These are phyloP conservation scores for Phaedon cochleariae DNA, from an alignment of 2,888 invertebrate species.

Conservation along the genomic window DNA sequence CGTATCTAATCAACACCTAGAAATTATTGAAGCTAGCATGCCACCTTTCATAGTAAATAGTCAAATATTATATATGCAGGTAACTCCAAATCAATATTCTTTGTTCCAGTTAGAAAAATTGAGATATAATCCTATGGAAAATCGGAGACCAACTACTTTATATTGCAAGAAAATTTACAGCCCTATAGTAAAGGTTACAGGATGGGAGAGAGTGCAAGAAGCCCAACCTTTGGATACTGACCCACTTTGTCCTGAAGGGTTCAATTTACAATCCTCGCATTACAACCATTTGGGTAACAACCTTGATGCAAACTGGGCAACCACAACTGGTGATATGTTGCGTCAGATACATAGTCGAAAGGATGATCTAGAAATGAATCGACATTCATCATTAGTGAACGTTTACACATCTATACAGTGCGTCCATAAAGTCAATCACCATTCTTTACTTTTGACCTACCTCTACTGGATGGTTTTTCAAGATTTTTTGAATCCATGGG, in stretches of 20 bases:
- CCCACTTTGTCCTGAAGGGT: constrained; percentile 38
- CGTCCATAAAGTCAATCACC: neutral
- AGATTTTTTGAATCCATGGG: too few species aligned
- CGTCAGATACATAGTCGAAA: constrained; percentile 18
- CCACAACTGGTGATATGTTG: constrained; percentile 36
- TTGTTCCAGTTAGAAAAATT: constrained; percentile 10
- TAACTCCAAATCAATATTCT: neutral
- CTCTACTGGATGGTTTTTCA: too few species aligned
- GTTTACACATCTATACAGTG: constrained; percentile 29
- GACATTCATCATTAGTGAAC: constrained; percentile 27
- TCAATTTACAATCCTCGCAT: constrained; percentile 39
- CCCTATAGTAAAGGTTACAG: constrained; percentile 34
- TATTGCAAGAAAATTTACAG: constrained; percentile 34
- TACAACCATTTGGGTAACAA: constrained; percentile 37
- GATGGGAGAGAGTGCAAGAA: constrained; percentile 38
- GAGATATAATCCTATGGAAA: constrained; percentile 7
- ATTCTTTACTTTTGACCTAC: neutral
- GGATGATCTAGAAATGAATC: constrained; percentile 26
- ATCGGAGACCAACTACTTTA: constrained; percentile 27
- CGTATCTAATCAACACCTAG: neutral
- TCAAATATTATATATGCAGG: neutral
- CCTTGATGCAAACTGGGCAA: constrained; percentile 17
- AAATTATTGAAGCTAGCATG: neutral
- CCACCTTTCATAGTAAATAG: constrained; percentile 8
- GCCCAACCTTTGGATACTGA: constrained; percentile 37